Base-by-base conservation (phyloP, 2,797 vertebrate species). In the Melanotaenia parkinsoni region DNA sequence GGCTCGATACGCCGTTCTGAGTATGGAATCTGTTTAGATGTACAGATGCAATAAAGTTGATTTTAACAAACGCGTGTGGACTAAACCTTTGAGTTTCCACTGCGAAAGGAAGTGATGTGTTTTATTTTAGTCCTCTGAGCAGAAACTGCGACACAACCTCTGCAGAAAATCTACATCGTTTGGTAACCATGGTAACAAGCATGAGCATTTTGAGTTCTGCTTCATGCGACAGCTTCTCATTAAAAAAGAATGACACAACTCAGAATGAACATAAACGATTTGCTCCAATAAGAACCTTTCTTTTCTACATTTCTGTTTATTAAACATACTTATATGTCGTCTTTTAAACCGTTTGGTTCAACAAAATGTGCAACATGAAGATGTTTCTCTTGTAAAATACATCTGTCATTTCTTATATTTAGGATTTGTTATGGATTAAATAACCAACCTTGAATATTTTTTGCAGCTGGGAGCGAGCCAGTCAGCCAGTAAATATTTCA, bases 171-270 rank as follows among this genome's bases (percentile, higher is more conserved):
- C 35, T 12, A 11, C 5, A 12, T 62, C n/a, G 0, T 37, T 24
- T 32, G 13, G 73, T 69, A 32, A 58, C 59, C 54, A 20, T 20
- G 50, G 73, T 30, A 58, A 69, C 66, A 12, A 7, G 18, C 50
- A 14, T 30, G 5, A 5, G 5, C n/a, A 51, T 58, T 43, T 18
- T 12, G 13, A 56, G 28, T 8, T 11, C 22, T 51, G 57, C 35
- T 16, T 65, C 32, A 28, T 5, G 13, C 26, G 16, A n/a, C 28
- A 58, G 30, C 38, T 12, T 33, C 26, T 24, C 9, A 22, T 67
- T 67, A 66, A 67, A 57, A 67, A 57, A n/a, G 14, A 37, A 56
- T 12, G 20, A 65, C n/a, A 28, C n/a, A 28, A 28, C 18, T 32
- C 4, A 20, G 4, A 32, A 11, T 26, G 24, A 12, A 13, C 22